Percentiles rank a stretch among this genome's conserved stretches.
Evolutionary conservation across 2,113 vertebrate species (phyloP).

Genomic region (Dissostichus mawsoni): DNA sequence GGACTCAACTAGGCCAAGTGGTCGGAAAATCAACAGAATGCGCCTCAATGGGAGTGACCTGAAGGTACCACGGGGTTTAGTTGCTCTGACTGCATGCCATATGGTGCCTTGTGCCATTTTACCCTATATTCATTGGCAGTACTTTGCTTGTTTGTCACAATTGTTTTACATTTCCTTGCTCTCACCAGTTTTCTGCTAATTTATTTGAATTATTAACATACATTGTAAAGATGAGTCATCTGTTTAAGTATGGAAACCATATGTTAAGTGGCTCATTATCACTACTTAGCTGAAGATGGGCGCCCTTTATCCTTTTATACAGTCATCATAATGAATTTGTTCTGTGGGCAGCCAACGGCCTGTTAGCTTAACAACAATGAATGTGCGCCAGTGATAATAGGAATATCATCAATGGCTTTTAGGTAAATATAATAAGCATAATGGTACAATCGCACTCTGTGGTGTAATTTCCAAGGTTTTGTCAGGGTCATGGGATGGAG

Average conservation of each 20-base stretch:
- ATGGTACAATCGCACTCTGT: slow-evolving; percentile 22
- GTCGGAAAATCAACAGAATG: slow-evolving; percentile 97
- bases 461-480: slow-evolving; percentile 52
- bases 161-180: background rate
- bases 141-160: background rate
- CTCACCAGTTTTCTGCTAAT: background rate
- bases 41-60: slow-evolving; percentile 95
- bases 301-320: slow-evolving; percentile 36
- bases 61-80: slow-evolving; percentile 85
- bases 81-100: slow-evolving; percentile 4
- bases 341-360: slow-evolving; percentile 16
- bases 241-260: background rate
- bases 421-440: slow-evolving; percentile 21
- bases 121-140: slow-evolving; percentile 3
- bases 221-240: background rate
- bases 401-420: slow-evolving; percentile 39
- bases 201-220: slow-evolving; percentile 5
- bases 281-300: slow-evolving; percentile 14
- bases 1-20: slow-evolving; percentile 95
- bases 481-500: slow-evolving; percentile 45
- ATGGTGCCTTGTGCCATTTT: slow-evolving; percentile 1
- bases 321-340: slow-evolving; percentile 35
- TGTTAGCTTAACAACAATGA: slow-evolving; percentile 25
- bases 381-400: slow-evolving; percentile 14
- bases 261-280: slow-evolving; percentile 29